Conservation (phyloP, 1,140 invertebrate genomes). For the Trachymyrmex septentrionalis region DNA sequence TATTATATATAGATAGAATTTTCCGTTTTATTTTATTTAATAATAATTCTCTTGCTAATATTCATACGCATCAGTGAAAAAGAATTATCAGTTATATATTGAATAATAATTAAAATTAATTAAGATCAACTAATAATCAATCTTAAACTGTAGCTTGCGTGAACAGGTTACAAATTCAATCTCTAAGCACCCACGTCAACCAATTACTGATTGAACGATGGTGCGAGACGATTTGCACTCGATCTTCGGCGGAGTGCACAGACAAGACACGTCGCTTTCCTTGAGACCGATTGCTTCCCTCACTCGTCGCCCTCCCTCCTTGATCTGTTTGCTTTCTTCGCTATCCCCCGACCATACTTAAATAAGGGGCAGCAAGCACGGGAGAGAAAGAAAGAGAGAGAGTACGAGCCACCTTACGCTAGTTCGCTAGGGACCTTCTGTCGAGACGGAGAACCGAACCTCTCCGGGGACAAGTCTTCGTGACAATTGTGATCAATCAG, state of each 20-base stretch:
- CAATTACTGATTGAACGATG: slow-evolving; percentile 38
- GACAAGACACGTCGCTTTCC: slow-evolving; percentile 13
- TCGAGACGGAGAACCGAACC: slow-evolving; percentile 48
- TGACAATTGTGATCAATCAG: slow-evolving; percentile 64
- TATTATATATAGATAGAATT: too few species aligned
- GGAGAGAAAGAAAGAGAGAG: slow-evolving; percentile 21
- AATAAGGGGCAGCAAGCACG: slow-evolving; percentile 36
- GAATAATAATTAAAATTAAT: not conserved
- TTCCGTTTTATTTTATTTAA: not conserved
- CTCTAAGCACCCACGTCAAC: slow-evolving; percentile 22
- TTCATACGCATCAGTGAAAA: not conserved
- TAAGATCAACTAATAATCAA: not conserved
- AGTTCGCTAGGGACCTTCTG: slow-evolving; percentile 43
- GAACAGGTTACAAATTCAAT: slow-evolving; percentile 6
- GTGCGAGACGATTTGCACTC: slow-evolving; percentile 26
- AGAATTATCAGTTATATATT: not conserved
- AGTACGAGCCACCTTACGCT: slow-evolving; percentile 47
- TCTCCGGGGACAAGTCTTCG: slow-evolving; percentile 51
- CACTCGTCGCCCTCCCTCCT: slow-evolving; percentile 24
- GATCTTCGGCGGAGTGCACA: slow-evolving; percentile 30
- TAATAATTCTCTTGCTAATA: not conserved
- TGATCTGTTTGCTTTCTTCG: slow-evolving; percentile 41
- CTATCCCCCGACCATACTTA: slow-evolving; percentile 46
- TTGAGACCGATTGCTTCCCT: slow-evolving; percentile 38
- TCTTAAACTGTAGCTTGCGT: slow-evolving; percentile 9